Evolutionary conservation across 1,140 invertebrate species (phyloP), one percentile per base, ranked within the genome.

Genomic region (Atopsyche davidsoni): DNA sequence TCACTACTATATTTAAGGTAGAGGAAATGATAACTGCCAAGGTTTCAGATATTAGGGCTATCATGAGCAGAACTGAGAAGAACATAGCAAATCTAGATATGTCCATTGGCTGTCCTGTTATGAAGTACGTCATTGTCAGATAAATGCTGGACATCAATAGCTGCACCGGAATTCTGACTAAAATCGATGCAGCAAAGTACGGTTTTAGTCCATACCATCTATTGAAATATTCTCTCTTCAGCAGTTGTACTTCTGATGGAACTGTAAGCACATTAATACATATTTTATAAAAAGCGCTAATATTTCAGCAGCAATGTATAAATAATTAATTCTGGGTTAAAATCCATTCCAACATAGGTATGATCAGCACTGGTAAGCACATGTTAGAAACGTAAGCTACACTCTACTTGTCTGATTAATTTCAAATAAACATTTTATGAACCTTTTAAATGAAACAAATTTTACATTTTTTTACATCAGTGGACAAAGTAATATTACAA

Each of bases 181-280:
- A 64, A 0, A 89, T 85, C 59, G 90, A 79, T 0, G 93, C 92
- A 7, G 85, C 77, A 65, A 91, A 96, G 64, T 96, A 96, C 0
- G 92, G 84, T 62, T 87, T 87, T 11, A 96, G 65, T 18, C 85
- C 82, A 67, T 96, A 97, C 92, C 92, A 97, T 57, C 87, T 81
- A 66, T 97, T 97, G 59, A 95, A 87, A 62, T 95, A 86, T 70
- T 97, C 94, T 45, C 92, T 73, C 57, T 90, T 89, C 53, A 96
- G 73, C 3, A 93, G 75, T 40, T 83, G 80, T 41, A 94, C 86
- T 73, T 96, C 91, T 17, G 81, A 76, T 1, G 92, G 92, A 81
- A 93, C 92, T 96, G 68, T 22, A 80, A 78, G 64, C 53, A 59
- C 65, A 68, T 58, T 57, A 60, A 51, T 54, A 46, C 42, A 52